Evolutionary conservation across 2,888 invertebrate species (phyloP), one percentile per base, ranked within the genome.

Genomic region (Folsomia candida): DNA sequence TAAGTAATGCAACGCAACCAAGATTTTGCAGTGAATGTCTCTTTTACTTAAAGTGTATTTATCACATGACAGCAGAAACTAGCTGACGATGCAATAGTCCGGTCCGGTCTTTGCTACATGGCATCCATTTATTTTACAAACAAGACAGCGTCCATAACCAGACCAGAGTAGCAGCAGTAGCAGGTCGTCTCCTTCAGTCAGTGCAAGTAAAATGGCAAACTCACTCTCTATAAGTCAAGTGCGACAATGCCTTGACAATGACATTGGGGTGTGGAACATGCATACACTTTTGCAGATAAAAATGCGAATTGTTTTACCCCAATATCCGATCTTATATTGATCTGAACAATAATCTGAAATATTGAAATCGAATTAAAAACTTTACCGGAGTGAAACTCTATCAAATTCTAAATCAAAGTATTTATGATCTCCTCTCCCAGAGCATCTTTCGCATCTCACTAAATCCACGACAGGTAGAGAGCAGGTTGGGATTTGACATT

Each of bases 41-140:
- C 69, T 76, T 68, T 73, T 69, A 76, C n/a, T n/a, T n/a, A 76
- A 76, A 71, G 71, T 71, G 76, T 72, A 71, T 76, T 76, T 76
- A 76, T 76, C 76, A 61, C 73, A 76, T 71, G 54, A 54, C 54
- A 54, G 54, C 20, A 14, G n/a, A 54, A 22, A 54, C 37, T 37
- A 9, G 37, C 37, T 37, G 6, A 9, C 14, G 6, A 9, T 37
- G 37, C 37, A 37, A 14, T 37, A 37, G 37, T 37, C 37, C 37
- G 37, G 37, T 37, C 37, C 14, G 37, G 14, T 37, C 6, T 14
- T 37, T 37, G 6, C 14, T 37, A 4, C 14, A 37, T 9, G 14
- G 37, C 37, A 37, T 9, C 14, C 37, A 37, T 37, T 37, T 37
- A 4, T 37, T 37, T 4, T 9, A 37, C 4, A 37, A 4, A 37